phyloP scores from a whole-genome alignment of 2,888 invertebrate genomes.

The Poecilobothrus nobilitatus region DNA sequence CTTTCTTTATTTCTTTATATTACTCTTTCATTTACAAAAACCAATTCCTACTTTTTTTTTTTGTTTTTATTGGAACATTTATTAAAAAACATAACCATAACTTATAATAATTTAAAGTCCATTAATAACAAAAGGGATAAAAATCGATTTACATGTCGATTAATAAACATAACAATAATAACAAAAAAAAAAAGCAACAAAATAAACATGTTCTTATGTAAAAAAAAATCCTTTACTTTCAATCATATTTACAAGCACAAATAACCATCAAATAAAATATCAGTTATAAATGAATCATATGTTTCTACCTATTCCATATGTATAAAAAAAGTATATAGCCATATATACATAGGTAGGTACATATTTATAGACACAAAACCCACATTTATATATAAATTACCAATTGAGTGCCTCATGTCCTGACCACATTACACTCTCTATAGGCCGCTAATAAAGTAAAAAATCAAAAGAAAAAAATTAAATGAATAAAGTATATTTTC shows the following conservation, averaged over 20 bases:
- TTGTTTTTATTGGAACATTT: no score
- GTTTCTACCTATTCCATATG: no score
- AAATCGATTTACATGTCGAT: neutral
- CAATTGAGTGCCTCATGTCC: neutral
- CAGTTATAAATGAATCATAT: neutral
- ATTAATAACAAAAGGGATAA: neutral
- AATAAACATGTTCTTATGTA: neutral
- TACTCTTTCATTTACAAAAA: no score
- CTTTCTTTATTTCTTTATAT: no score
- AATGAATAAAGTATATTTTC: no score
- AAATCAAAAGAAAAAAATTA: no score
- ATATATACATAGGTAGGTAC: no score
- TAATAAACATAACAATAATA: neutral
- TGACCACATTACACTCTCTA: slow-evolving; percentile 1
- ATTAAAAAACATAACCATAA: neutral
- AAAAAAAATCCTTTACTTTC: neutral
- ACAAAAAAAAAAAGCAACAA: neutral
- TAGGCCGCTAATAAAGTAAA: neutral
- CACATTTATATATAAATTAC: no score
- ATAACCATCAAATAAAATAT: neutral
- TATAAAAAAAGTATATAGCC: no score
- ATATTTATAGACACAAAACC: no score
- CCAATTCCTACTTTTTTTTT: no score
- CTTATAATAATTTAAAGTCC: neutral
- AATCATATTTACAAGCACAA: neutral